phyloP scores from a whole-genome alignment of 2,113 vertebrate genomes.

The Thunnus maccoyii region DNA sequence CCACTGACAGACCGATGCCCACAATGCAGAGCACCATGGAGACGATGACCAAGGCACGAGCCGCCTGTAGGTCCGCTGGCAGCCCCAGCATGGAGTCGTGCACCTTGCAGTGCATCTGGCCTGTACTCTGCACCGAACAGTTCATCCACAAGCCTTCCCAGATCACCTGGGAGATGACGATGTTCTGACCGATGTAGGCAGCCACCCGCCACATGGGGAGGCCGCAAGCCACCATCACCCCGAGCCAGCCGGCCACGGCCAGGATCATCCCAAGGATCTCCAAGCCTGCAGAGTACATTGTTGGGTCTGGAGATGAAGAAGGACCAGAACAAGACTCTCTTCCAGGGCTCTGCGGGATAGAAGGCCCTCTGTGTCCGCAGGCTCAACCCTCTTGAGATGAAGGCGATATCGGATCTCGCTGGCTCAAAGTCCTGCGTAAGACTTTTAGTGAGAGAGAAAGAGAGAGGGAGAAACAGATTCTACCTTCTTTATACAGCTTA shows the following conservation, averaged over 20 bases:
- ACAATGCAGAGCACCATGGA: conserved; percentile 79
- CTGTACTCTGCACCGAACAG: conserved; percentile 89
- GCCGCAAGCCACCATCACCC: conserved; percentile 86
- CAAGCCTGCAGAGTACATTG: conserved; percentile 85
- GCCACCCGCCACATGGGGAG: conserved; percentile 88
- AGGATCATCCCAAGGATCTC: conserved; percentile 87
- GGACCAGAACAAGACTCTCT: conserved; percentile 21
- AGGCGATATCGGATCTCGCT: conserved; percentile 79
- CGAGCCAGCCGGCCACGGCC: conserved; percentile 86
- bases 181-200: conserved; percentile 87
- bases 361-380: conserved; percentile 71
- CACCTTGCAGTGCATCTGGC: conserved; percentile 88
- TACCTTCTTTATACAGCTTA: conserved; percentile 85
- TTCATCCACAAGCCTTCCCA: conserved; percentile 90
- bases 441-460: conserved; percentile 66
- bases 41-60: conserved; percentile 82
- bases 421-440: conserved; percentile 64
- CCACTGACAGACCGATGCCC: conserved; percentile 81
- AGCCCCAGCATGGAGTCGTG: conserved; percentile 87
- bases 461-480: conserved; percentile 77
- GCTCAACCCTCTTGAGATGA: conserved; percentile 73
- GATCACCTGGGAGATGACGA: conserved; percentile 87
- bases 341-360: conserved; percentile 56
- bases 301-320: conserved; percentile 19
- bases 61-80: conserved; percentile 81